Conservation (phyloP, 2,113 vertebrate genomes). For the Montifringilla adamsi region DNA sequence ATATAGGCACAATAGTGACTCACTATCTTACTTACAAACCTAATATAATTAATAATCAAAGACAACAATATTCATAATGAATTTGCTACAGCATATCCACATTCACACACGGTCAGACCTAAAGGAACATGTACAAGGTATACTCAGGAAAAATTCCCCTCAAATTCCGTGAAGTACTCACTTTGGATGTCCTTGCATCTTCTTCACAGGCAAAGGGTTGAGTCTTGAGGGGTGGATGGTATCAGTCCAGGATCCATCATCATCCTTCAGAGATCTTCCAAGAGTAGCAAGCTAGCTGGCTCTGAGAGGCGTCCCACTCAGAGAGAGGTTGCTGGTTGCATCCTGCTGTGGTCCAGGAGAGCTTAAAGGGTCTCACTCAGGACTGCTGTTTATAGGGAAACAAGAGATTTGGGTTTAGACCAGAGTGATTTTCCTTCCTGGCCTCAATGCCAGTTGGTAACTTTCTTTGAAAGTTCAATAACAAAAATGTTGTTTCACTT, state of each 20-base stretch:
- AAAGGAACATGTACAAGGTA: background rate
- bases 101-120: background rate
- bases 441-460: rapidly evolving
- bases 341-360: background rate
- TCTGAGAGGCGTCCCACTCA: background rate
- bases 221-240: background rate
- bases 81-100: background rate
- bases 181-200: background rate
- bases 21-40: background rate
- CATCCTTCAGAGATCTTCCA: rapidly evolving
- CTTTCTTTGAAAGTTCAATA: background rate
- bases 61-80: background rate
- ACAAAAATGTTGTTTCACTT: background rate
- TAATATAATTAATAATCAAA: background rate
- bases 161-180: background rate
- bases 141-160: background rate
- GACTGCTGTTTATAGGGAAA: background rate
- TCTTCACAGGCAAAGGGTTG: rapidly evolving
- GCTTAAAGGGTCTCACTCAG: background rate
- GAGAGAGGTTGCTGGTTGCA: background rate
- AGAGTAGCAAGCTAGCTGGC: background rate
- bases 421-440: background rate
- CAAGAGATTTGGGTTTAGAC: background rate
- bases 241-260: background rate
- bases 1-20: background rate